A percentile compares a stretch with the other conserved stretches of the same genome.
Evolutionary conservation across 1,140 invertebrate genomes (phyloP).

Genomic region (Diuraphis noxia): DNA sequence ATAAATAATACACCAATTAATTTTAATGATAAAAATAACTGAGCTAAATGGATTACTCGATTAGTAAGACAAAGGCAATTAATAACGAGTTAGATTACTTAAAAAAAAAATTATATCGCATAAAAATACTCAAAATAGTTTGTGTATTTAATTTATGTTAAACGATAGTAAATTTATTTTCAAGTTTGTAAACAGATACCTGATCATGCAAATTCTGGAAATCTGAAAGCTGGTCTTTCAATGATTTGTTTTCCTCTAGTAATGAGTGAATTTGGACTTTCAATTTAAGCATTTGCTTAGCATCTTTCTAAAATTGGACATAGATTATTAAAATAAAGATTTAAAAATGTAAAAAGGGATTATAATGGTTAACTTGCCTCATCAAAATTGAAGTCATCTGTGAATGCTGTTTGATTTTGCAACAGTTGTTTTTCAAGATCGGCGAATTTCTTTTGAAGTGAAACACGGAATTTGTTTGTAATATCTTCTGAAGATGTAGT

Average conservation of each 20-base stretch:
- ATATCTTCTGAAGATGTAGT: neutral
- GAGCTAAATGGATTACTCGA: no score
- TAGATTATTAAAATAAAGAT: neutral
- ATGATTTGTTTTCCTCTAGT: neutral
- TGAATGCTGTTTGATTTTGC: neutral
- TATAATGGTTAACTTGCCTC: neutral
- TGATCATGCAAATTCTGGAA: neutral
- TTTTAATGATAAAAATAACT: no score
- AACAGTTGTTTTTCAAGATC: slow-evolving; percentile 9
- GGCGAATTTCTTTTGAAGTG: neutral
- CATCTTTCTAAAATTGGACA: neutral
- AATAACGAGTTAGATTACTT: no score
- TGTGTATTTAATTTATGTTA: neutral
- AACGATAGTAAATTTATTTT: neutral
- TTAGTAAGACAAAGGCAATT: no score
- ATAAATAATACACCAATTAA: no score
- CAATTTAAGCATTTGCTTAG: neutral
- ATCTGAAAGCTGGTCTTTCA: slow-evolving; percentile 7
- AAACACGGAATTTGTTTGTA: neutral
- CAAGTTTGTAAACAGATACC: neutral
- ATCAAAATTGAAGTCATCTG: neutral
- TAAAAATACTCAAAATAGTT: neutral
- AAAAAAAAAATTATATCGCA: neutral
- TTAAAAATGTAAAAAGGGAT: neutral
- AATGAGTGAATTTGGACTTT: neutral